These are phyloP conservation scores for Ischnura elegans DNA, from an alignment of 2,888 invertebrate species.

Conservation along the genomic window DNA sequence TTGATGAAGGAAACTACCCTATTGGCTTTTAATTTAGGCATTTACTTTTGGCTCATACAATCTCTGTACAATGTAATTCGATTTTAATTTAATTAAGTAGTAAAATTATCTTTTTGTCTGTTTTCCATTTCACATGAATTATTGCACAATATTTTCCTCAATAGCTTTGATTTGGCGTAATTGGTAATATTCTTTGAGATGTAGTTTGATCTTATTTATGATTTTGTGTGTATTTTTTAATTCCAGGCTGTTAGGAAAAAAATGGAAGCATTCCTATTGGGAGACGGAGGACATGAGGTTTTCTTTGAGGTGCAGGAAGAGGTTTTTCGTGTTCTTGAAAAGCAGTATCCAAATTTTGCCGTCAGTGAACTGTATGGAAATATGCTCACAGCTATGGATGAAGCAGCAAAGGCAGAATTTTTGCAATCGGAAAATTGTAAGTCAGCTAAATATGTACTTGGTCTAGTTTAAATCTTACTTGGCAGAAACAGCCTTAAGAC, in stretches of 20 bases:
- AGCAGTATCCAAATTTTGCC: slow-evolving; percentile 93
- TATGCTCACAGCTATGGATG: slow-evolving; percentile 84
- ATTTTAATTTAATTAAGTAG: too few relatives aligned
- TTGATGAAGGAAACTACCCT: too few relatives aligned
- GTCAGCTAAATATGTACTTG: not conserved
- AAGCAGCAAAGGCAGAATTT: slow-evolving; percentile 73
- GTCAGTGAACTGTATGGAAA: slow-evolving; percentile 91
- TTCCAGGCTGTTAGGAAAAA: slow-evolving; percentile 84
- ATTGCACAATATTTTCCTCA: too few relatives aligned
- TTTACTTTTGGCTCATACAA: too few relatives aligned
- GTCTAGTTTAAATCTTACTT: too few relatives aligned
- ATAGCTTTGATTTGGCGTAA: too few relatives aligned
- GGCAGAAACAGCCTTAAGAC: too few relatives aligned
- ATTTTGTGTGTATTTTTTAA: not conserved
- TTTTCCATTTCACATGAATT: too few relatives aligned
- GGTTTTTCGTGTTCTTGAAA: slow-evolving; percentile 88
- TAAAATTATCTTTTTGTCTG: too few relatives aligned
- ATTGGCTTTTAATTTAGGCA: too few relatives aligned
- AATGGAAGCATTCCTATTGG: slow-evolving; percentile 92
- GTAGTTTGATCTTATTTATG: not conserved
- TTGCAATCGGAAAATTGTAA: slow-evolving; percentile 45
- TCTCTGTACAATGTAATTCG: too few relatives aligned
- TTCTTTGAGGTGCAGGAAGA: slow-evolving; percentile 92
- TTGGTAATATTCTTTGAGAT: not conserved
- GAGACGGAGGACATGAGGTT: slow-evolving; percentile 92